phyloP scores from a whole-genome alignment of 2,113 vertebrate species.

The Toxotes chatareus region DNA sequence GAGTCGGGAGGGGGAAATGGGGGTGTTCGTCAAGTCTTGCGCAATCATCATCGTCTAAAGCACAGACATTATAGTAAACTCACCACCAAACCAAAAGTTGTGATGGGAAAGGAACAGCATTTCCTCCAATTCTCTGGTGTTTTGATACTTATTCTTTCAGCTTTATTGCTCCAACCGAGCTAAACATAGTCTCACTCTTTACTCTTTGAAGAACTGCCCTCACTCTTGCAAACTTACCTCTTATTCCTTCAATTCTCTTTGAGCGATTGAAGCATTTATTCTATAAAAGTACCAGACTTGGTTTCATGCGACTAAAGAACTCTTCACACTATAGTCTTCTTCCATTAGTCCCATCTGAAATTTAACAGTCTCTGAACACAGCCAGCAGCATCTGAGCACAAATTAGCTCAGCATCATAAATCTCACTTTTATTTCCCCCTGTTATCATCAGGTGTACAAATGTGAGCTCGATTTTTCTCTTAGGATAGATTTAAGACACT shows the following conservation, averaged over 20 bases:
- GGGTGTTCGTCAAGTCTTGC: neutral
- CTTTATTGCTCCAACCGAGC: slow-evolving; percentile 8
- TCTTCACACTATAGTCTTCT: slow-evolving; percentile 8
- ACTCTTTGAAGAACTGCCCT: neutral
- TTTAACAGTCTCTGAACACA: slow-evolving; percentile 28
- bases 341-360: slow-evolving; percentile 43
- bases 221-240: neutral
- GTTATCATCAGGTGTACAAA: slow-evolving; percentile 61
- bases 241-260: neutral
- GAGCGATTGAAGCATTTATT: neutral
- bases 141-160: slow-evolving; percentile 1
- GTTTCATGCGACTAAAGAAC: slow-evolving; percentile 1
- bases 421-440: slow-evolving; percentile 54
- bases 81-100: neutral
- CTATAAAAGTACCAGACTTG: neutral
- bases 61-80: neutral
- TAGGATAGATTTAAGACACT: slow-evolving; percentile 55
- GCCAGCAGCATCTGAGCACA: slow-evolving; percentile 50
- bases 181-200: neutral
- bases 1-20: no score
- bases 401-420: slow-evolving; percentile 56
- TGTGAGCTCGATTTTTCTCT: slow-evolving; percentile 50
- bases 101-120: slow-evolving; percentile 9
- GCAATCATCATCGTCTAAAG: neutral
- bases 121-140: slow-evolving; percentile 1